Conservation (phyloP, 2,113 vertebrate genomes). For the Herpailurus yagouaroundi region DNA sequence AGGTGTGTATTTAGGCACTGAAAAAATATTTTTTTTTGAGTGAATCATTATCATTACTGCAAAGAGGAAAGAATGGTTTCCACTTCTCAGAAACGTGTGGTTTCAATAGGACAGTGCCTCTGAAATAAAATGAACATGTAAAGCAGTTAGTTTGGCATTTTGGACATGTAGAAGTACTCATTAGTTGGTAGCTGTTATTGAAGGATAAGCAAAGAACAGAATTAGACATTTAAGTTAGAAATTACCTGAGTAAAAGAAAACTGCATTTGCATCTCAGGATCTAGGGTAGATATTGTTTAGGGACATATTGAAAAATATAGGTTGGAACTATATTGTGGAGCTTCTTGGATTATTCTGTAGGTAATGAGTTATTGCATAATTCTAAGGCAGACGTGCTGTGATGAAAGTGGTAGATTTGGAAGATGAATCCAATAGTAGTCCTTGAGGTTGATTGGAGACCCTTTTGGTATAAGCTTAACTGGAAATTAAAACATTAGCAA, state of each 20-base stretch:
- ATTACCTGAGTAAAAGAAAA: not conserved
- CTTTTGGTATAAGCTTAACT: not conserved
- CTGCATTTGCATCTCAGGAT: not conserved
- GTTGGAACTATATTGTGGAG: not conserved
- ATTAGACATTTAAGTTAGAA: not conserved
- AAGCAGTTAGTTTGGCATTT: not conserved
- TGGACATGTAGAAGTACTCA: not conserved
- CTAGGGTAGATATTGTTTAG: not conserved
- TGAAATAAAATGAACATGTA: not conserved
- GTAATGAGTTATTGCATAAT: not conserved
- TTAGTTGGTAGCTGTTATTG: not conserved
- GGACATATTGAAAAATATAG: not conserved
- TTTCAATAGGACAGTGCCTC: not conserved
- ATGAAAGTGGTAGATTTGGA: slow-evolving; percentile 8
- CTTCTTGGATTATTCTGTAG: slow-evolving; percentile 18
- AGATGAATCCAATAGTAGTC: not conserved
- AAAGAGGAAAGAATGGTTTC: not conserved
- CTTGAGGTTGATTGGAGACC: not conserved
- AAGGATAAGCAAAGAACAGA: slow-evolving; percentile 11
- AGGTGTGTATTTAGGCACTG: not conserved
- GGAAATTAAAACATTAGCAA: not conserved
- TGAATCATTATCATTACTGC: slow-evolving; percentile 9
- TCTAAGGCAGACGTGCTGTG: not conserved
- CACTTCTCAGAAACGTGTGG: slow-evolving; percentile 1
- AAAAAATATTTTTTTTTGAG: slow-evolving; percentile 8